A percentile compares a stretch with the other conserved stretches of the same genome.
Conservation (phyloP, 2,797 vertebrate genomes). For the Characodon lateralis region DNA sequence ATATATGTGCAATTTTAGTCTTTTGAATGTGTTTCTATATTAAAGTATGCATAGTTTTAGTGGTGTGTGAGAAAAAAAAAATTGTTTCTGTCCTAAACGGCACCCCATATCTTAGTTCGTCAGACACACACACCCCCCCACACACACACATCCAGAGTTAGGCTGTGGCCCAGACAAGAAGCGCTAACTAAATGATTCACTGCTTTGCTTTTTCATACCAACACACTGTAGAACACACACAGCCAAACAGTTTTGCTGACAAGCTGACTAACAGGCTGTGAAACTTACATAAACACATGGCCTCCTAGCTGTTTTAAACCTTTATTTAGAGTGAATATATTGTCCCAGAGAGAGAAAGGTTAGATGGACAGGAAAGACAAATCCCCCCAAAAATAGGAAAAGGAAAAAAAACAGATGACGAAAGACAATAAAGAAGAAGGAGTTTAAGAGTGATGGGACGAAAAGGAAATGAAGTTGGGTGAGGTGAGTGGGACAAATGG, state of each 20-base stretch:
- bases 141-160: constrained; percentile 18
- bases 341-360: background rate
- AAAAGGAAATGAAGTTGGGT: constrained; percentile 4
- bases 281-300: constrained; percentile 43
- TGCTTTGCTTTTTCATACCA: background rate
- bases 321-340: constrained; percentile 34
- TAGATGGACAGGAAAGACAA: background rate
- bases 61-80: too few species aligned
- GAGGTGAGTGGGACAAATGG: constrained; percentile 28
- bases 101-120: constrained; percentile 24
- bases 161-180: too few species aligned
- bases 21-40: too few species aligned
- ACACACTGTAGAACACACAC: constrained; percentile 8
- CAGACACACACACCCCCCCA: constrained; percentile 29
- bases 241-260: constrained; percentile 25
- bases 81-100: too few species aligned
- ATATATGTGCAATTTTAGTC: too few species aligned
- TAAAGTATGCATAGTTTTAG: too few species aligned
- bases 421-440: background rate
- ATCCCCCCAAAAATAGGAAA: background rate
- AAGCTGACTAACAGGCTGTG: constrained; percentile 49
- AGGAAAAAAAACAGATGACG: background rate
- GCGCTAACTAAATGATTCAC: too few species aligned
- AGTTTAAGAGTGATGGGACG: constrained; percentile 1
- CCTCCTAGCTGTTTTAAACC: constrained; percentile 34